Percentiles rank a stretch among this genome's conserved stretches.
phyloP scores from a whole-genome alignment of 2,888 invertebrate species.

The Lasioglossum zephyrum region DNA sequence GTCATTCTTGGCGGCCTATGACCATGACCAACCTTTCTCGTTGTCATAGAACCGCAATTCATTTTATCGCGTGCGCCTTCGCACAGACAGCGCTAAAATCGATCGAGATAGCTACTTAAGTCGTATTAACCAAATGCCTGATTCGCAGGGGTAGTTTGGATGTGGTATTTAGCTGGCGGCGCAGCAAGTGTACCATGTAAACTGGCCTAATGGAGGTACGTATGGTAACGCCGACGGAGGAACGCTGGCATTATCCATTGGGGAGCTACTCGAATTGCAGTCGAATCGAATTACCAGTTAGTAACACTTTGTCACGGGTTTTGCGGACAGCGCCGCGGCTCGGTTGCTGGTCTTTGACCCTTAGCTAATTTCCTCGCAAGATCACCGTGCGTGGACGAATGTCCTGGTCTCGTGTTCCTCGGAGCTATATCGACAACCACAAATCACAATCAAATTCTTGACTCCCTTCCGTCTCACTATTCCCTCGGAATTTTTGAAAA shows the following conservation, averaged over 20 bases:
- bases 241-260: constrained; percentile 43
- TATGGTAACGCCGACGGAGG: constrained; percentile 26
- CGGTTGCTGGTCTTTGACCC: constrained; percentile 23
- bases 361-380: constrained; percentile 23
- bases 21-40: neutral
- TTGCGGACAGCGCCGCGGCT: constrained; percentile 20
- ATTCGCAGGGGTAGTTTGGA: constrained; percentile 56
- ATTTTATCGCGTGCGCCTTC: neutral
- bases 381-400: neutral
- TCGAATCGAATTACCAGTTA: constrained; percentile 58
- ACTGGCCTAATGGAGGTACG: constrained; percentile 62
- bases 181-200: constrained; percentile 49
- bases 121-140: constrained; percentile 54
- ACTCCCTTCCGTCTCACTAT: neutral
- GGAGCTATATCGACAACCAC: neutral
- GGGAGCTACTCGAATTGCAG: constrained; percentile 35
- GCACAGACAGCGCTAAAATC: constrained; percentile 40
- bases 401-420: neutral
- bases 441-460: neutral
- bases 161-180: constrained; percentile 52
- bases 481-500: too few relatives aligned
- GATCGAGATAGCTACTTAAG: constrained; percentile 49
- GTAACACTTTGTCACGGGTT: constrained; percentile 54
- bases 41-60: neutral
- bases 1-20: neutral